Percentiles rank a stretch among this genome's conserved stretches.
Conservation (phyloP, 1,140 invertebrate species). For the Procambarus virginalis region DNA sequence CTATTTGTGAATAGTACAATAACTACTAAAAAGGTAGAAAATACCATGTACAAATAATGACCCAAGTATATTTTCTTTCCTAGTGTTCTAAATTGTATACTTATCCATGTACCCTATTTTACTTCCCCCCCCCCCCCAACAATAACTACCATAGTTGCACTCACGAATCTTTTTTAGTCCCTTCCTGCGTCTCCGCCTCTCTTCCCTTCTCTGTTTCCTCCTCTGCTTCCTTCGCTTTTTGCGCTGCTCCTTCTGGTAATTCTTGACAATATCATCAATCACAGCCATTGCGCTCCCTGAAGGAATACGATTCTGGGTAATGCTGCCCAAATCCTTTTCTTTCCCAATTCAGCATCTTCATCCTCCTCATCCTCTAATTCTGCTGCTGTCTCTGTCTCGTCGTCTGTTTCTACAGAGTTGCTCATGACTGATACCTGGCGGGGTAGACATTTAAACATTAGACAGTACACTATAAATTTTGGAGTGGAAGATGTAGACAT, state of each 20-base stretch:
- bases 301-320: conserved; percentile 23
- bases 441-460: not conserved
- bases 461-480: no score
- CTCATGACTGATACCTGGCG: conserved; percentile 43
- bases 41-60: no score
- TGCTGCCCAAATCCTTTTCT: conserved; percentile 12
- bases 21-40: no score
- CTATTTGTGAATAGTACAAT: no score
- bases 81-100: no score
- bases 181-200: conserved; percentile 60
- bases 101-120: no score
- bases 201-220: conserved; percentile 60
- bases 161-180: conserved; percentile 60
- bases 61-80: no score
- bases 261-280: conserved; percentile 69
- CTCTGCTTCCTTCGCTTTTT: conserved; percentile 65
- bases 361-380: conserved; percentile 12
- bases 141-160: not conserved
- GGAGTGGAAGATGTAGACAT: not conserved
- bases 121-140: no score
- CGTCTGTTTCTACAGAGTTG: conserved; percentile 42
- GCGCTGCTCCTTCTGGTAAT: conserved; percentile 67
- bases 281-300: conserved; percentile 68
- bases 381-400: not conserved
- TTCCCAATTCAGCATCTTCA: conserved; percentile 2